Evolutionary conservation across 2,888 invertebrate species (phyloP), one percentile per base, ranked within the genome.

Genomic region (Troides aeacus): DNA sequence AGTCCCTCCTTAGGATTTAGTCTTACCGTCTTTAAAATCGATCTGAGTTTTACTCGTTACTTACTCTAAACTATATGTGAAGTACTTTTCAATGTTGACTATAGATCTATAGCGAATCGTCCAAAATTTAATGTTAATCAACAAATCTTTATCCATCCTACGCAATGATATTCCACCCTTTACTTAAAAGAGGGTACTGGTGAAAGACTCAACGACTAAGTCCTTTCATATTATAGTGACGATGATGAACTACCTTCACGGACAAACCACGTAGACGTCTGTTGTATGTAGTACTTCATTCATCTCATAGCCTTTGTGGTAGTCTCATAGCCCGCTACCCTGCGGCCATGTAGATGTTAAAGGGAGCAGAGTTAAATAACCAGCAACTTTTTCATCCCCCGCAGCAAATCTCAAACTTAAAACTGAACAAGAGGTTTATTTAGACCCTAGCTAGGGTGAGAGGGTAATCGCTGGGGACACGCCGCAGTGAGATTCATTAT

Each of bases 401-500:
- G 5, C 12, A 58, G 24, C 24, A 58, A 58, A 24, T 23, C 23
- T 58, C 15, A 7, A 58, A 15, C 21, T 24, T 58, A 23, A 7
- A 15, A 23, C 57, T n/a, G 23, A 23, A 23, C 15, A 23, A 23
- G 23, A 23, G 10, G 57, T 58, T 15, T 62, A n/a, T 62, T 62
- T 62, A 17, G 53, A 30, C 12, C 39, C 50, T n/a, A 2, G n/a
- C 50, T 39, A 62, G 23, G 24, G 24, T 67, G 39, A 18, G 53
- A 62, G 24, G 56, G 30, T 67, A 60, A 60, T 64, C 64, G 59
- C 64, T 36, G 24, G 18, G 15, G 46, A 68, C 58, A 30, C 10
- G 58, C 24, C 59, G 18, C n/a, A 63, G 46, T 46, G 58, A 65
- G 65, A 65, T 65, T 59, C 59, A 59, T 68, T 64, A 68, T 21